A percentile compares a stretch with the other conserved stretches of the same genome.
phyloP scores from a whole-genome alignment of 2,888 invertebrate genomes.

The Drosophila multiciliata region DNA sequence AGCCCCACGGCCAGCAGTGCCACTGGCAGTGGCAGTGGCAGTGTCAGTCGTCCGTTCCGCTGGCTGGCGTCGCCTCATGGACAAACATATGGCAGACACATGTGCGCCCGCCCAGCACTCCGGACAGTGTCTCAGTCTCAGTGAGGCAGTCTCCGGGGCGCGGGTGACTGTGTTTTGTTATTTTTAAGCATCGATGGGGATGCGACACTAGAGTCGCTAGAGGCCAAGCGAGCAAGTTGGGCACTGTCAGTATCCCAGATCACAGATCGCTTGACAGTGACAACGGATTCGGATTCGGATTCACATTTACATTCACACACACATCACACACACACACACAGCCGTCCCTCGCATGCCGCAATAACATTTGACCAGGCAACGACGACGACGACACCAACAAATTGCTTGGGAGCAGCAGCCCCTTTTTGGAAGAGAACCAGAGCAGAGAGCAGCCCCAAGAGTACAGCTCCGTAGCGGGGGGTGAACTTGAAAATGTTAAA shows the following conservation, averaged over 20 bases:
- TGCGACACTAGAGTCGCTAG: conserved; percentile 13
- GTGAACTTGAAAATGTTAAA: conserved; percentile 72
- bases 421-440: not conserved
- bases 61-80: conserved; percentile 69
- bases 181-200: conserved; percentile 70
- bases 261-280: conserved; percentile 66
- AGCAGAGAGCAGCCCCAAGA: conserved; percentile 13
- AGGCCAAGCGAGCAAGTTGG: conserved; percentile 23
- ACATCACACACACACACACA: not conserved
- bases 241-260: conserved; percentile 61
- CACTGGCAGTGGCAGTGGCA: conserved; percentile 22
- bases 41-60: conserved; percentile 55
- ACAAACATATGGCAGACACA: conserved; percentile 78
- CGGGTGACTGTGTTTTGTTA: conserved; percentile 61
- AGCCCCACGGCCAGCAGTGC: conserved; percentile 62
- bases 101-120: conserved; percentile 56
- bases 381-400: conserved; percentile 8
- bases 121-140: conserved; percentile 31
- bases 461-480: conserved; percentile 62
- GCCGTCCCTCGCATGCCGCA: not conserved
- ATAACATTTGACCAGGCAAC: conserved; percentile 45
- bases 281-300: conserved; percentile 47
- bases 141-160: conserved; percentile 20
- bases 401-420: conserved; percentile 4
- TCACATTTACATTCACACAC: not conserved